A percentile compares a stretch with the other conserved stretches of the same genome.
phyloP scores from a whole-genome alignment of 2,888 invertebrate species.

The Troides aeacus region DNA sequence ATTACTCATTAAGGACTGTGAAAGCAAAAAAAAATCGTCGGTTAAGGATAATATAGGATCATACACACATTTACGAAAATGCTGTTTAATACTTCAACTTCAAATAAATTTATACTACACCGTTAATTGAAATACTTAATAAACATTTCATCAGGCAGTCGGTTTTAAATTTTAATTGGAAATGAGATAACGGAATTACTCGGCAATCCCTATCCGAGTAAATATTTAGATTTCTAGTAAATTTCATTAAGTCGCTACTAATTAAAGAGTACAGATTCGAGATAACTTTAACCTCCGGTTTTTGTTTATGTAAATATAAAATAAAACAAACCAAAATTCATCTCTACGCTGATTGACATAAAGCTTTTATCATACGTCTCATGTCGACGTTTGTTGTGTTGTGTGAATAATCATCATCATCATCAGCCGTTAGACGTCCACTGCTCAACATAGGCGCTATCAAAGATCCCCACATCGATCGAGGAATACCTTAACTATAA shows the following conservation, averaged over 20 bases:
- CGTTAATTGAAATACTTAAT: slow-evolving; percentile 7
- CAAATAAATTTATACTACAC: background rate
- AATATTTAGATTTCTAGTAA: slow-evolving; percentile 17
- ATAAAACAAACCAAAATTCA: background rate
- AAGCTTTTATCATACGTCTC: no score
- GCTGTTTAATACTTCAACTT: background rate
- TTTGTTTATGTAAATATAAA: background rate
- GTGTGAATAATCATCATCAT: no score
- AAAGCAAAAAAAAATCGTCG: no score
- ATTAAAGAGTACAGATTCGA: slow-evolving; percentile 2
- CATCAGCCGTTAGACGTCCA: no score
- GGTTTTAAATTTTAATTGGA: slow-evolving; percentile 17
- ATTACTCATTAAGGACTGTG: no score
- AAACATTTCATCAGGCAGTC: slow-evolving; percentile 4
- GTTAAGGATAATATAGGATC: no score
- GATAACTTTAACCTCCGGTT: background rate
- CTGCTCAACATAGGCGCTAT: no score
- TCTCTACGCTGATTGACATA: background rate
- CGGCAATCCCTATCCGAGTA: slow-evolving; percentile 2
- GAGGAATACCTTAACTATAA: no score
- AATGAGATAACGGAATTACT: slow-evolving; percentile 16
- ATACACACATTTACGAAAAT: background rate
- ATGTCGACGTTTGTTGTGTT: no score
- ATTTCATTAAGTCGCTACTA: slow-evolving; percentile 16
- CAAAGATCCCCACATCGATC: no score